These are phyloP conservation scores for Hesperophylax magnus DNA, from an alignment of 1,140 invertebrate genomes.

Conservation along the genomic window DNA sequence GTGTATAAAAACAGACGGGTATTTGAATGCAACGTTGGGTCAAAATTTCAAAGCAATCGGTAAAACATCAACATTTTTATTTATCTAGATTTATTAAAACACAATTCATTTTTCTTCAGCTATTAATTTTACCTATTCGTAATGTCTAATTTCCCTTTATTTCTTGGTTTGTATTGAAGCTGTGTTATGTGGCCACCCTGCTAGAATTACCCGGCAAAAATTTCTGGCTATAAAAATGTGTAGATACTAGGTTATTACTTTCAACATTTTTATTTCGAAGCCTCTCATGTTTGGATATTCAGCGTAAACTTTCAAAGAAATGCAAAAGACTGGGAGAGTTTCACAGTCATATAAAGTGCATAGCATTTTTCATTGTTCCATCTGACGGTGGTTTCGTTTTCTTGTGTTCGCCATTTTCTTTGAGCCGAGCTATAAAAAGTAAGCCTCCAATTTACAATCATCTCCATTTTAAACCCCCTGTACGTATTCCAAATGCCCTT, in stretches of 20 bases:
- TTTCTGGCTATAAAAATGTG: too few relatives aligned
- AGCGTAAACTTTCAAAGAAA: conserved; percentile 15
- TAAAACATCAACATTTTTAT: too few relatives aligned
- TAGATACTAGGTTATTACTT: not conserved
- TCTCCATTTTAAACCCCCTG: conserved; percentile 40
- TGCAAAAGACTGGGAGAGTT: conserved; percentile 5
- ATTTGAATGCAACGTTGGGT: too few relatives aligned
- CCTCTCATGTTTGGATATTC: not conserved
- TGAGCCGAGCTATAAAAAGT: conserved; percentile 44
- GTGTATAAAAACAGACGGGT: too few relatives aligned
- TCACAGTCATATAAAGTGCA: conserved; percentile 29
- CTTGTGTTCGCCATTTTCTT: conserved; percentile 35
- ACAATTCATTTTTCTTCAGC: too few relatives aligned
- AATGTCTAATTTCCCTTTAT: too few relatives aligned
- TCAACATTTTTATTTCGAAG: conserved; percentile 8
- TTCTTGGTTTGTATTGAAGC: too few relatives aligned
- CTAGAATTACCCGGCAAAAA: too few relatives aligned
- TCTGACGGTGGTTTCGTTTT: conserved; percentile 46
- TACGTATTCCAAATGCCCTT: conserved; percentile 32
- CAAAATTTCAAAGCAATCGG: too few relatives aligned
- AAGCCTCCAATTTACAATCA: conserved; percentile 51
- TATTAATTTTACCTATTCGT: too few relatives aligned
- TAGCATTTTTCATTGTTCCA: conserved; percentile 49
- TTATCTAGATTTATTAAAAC: too few relatives aligned
- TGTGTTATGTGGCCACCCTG: too few relatives aligned